Evolutionary conservation across 2,797 vertebrate species (phyloP), one percentile per base, ranked within the genome.

Genomic region (Eulemur mongoz): DNA sequence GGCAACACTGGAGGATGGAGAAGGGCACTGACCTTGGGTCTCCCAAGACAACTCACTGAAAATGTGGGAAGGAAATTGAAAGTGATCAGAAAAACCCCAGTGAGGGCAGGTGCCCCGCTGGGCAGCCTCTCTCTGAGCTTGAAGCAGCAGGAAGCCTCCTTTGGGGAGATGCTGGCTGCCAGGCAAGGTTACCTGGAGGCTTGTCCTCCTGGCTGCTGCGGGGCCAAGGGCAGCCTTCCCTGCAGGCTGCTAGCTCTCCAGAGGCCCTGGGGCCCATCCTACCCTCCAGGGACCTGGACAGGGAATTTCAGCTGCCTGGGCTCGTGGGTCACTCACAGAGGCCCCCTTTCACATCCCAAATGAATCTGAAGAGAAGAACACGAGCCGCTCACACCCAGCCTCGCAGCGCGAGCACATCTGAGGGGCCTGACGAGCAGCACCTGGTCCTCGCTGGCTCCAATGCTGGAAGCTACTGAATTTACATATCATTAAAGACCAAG

Each of bases 191-290:
- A 91, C 82, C 63, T 43, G 38, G 30, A 63, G 96, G 96, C 95
- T 4, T 0, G 88, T 95, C 89, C 95, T 76, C 52, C 94, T 18
- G 30, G 96, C 75, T 96, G 75, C 61, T 63, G 38, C 22, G 0
- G 67, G 91, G 97, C 94, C 86, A 65, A 96, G 86, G 85, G 61
- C 93, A 93, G 63, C 72, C 57, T 88, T 93, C 78, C 92, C 81
- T 52, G 93, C 88, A 93, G 72, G 45, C 43, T 15, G 48, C 32
- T 70, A 67, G 40, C 84, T 96, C 88, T 84, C n/a, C 5, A 40
- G 65, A 76, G 48, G 65, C n/a, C 73, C 70, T 22, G 93, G 48
- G 54, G 17, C 48, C 63, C n/a, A n/a, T 40, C 14, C 30, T n/a
- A 50, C 10, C 80, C 50, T 61, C 40, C 67, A 73, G 32, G 30